Conservation (phyloP, 1,140 invertebrate species). For the Rhagoletis pomonella region DNA sequence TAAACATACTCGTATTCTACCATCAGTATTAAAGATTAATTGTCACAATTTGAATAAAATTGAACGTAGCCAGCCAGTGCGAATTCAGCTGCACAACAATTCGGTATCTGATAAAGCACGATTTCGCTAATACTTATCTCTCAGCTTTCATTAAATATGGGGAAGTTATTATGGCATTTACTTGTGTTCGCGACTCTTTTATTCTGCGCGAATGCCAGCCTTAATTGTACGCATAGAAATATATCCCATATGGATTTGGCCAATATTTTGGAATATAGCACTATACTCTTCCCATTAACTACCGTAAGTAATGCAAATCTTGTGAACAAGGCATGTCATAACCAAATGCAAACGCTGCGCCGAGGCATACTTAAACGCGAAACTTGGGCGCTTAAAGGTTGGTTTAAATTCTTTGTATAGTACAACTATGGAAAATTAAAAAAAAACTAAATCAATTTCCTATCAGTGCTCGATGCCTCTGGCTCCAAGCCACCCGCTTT, state of each 20-base stretch:
- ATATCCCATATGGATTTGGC: background rate
- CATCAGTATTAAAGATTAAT: background rate
- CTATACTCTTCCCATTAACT: conserved; percentile 4
- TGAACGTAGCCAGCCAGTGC: background rate
- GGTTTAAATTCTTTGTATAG: background rate
- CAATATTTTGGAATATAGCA: conserved; percentile 10
- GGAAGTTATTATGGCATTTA: background rate
- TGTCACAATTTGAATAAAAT: too few relatives aligned
- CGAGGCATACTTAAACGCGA: background rate
- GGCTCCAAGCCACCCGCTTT: background rate
- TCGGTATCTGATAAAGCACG: background rate
- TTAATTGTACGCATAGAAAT: too few relatives aligned
- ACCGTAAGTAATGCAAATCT: background rate
- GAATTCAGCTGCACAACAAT: background rate
- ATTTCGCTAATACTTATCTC: too few relatives aligned
- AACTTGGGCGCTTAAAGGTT: conserved; percentile 15
- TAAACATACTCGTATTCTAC: background rate
- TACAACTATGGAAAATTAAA: too few relatives aligned
- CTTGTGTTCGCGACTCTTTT: background rate
- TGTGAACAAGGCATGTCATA: background rate
- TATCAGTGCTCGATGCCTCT: background rate
- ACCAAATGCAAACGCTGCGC: background rate
- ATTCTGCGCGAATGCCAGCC: too few relatives aligned
- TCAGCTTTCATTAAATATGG: background rate
- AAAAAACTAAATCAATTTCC: too few relatives aligned